Evolutionary conservation across 2,797 vertebrate species (phyloP), one percentile per base, ranked within the genome.

Genomic region (Setipinna tenuifilis): DNA sequence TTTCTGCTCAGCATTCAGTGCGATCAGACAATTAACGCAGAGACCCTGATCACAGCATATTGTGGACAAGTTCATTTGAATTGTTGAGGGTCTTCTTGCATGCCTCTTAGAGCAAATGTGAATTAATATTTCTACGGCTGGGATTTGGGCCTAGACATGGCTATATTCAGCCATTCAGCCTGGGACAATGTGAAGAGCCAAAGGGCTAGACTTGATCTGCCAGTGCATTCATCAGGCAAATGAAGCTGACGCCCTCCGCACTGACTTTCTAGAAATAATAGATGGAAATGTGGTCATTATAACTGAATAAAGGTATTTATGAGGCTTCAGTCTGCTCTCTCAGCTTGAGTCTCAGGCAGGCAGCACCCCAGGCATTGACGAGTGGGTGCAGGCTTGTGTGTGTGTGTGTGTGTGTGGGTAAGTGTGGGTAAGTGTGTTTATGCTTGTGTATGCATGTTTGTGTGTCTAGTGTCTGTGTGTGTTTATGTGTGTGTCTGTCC

Each of bases 271-370:
- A 88, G 91, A 94, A 94, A 94, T 94, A 94, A 95, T 94, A 91
- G 89, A 90, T 84, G 87, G 91, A 92, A 94, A 92, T 91, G 86
- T 90, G 91, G 88, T 90, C 92, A 93, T 95, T 94, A 94, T 93
- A 93, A 93, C 94, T 93, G 94, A 93, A 95, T 95, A 94, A 94
- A 94, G 93, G 92, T 94, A 95, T 95, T 95, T 94, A 94, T 94
- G 93, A 94, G 91, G 88, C 91, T 93, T 94, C 93, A 94, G 91
- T 94, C 93, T 93, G 88, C 91, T 90, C 90, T 90, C 90, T 93
- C 91, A 92, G 91, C 92, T 90, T 93, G 92, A 94, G 91, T 92
- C 92, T 91, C 93, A 92, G 93, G 92, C 93, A 94, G 94, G 93
- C 93, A 91, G 90, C 68, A 92, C 93, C 92, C 0, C 89, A 92